phyloP scores from a whole-genome alignment of 2,797 vertebrate genomes.

The Pseudomugil tenellus region DNA sequence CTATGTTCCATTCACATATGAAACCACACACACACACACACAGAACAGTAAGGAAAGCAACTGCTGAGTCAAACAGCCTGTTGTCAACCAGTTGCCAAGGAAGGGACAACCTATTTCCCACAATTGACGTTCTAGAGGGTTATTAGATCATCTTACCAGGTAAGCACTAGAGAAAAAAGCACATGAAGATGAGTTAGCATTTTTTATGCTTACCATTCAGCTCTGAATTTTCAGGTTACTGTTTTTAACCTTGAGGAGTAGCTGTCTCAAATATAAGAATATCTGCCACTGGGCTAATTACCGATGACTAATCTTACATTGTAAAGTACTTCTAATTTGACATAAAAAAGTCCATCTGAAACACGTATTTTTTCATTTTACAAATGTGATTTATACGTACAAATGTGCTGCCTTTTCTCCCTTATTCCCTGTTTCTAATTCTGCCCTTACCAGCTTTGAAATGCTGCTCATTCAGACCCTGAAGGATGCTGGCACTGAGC shows the following conservation, averaged over 20 bases:
- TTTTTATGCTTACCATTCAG: neutral
- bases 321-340: constrained; percentile 27
- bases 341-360: constrained; percentile 25
- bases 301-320: constrained; percentile 46
- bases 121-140: neutral
- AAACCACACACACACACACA: constrained; percentile 1
- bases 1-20: constrained; percentile 34
- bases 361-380: constrained; percentile 5
- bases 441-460: constrained; percentile 28
- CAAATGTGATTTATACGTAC: neutral
- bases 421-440: constrained; percentile 31
- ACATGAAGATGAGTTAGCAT: constrained; percentile 5
- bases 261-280: constrained; percentile 35
- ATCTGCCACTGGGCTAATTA: constrained; percentile 25
- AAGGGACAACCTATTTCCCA: constrained; percentile 40
- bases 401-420: constrained; percentile 11
- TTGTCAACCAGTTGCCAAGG: constrained; percentile 32
- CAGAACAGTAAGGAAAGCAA: constrained; percentile 4
- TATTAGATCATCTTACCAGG: constrained; percentile 28
- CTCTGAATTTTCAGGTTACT: constrained; percentile 6
- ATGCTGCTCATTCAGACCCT: constrained; percentile 40
- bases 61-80: constrained; percentile 31
- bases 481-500: constrained; percentile 48
- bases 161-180: constrained; percentile 6
- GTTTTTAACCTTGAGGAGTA: constrained; percentile 39